Base-by-base conservation (phyloP, 2,888 invertebrate species). In the Loripinus fragilis region DNA sequence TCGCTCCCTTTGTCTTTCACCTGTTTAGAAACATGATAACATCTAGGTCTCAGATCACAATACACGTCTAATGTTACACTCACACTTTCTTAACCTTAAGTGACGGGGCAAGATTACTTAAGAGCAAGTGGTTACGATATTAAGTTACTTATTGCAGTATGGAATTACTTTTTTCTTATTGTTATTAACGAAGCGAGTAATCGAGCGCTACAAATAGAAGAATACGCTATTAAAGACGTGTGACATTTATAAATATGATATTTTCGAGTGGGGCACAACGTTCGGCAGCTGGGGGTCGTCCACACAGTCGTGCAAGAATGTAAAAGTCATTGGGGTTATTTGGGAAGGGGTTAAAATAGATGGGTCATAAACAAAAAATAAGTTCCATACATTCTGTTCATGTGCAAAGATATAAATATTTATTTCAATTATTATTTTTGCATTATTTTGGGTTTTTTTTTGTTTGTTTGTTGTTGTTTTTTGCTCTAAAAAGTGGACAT, bases 221-320 rank as follows among this genome's bases (percentile, higher is more conserved):
- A 60, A 60, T n/a, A 20, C 8, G 33, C 30, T 20, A 33, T 20
- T 33, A 23, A 33, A 23, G 30, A 60, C 33, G 60, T 60, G 60
- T 60, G 60, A 60, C 60, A 60, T 60, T 33, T 33, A 60, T 60
- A 2, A 60, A 60, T 60, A 33, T 60, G 60, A 60, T 30, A 60
- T 10, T 60, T 60, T 60, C 60, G 60, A 60, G 60, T 60, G 60
- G 5, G 60, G 60, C 28, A 10, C 30, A 60, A 60, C 25, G 30
- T 28, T 28, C 15, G 1, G 15, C 10, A 5, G 60, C 33, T 60
- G 60, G 60, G 60, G 60, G 60, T 28, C 55, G 55, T 12, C 17
- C 7, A n/a, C n/a, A n/a, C n/a, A n/a, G n/a, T n/a, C n/a, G n/a
- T n/a, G n/a, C n/a, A n/a, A n/a, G n/a, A n/a, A n/a, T n/a, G n/a